Evolutionary conservation across 23 tunicate species (phyloP), one percentile per base, ranked within the genome.

Genomic region (Styela plicata): DNA sequence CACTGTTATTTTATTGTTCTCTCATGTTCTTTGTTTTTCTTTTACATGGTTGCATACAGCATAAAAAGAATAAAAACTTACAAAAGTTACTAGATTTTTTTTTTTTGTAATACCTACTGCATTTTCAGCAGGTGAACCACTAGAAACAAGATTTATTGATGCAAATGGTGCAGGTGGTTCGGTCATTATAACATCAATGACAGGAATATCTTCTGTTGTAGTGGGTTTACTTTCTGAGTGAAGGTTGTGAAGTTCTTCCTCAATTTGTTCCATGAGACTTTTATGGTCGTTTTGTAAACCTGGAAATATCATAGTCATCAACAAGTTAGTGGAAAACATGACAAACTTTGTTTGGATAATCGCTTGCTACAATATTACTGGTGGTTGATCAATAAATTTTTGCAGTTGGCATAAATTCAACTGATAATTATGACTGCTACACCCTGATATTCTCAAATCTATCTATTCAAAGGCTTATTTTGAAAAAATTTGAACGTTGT

Each of bases 221-320:
- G 79, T n/a, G 24, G 64, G 31, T 36, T 66, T 65, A 44, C 30
- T 53, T 32, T 86, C 79, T 1, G 85, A 31, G 70, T 88, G 93
- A 64, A 78, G 66, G 33, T 73, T 86, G 2, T 22, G 61, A 2
- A 93, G 35, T 16, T 87, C 98, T 24, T 81, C 69, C 63, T 93
- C 89, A 20, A 93, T 88, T 88, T 87, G 81, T 52, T 85, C 53
- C 98, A 93, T 93, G 10, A 93, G 34, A 1, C 63, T 64, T 68
- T 84, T 80, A 64, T 93, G 93, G 63, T 93, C 98, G 81, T 93
- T 93, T 73, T 93, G 93, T 23, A 93, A 63, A 32, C 81, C 79
- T 74, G 53, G 29, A 25, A 18, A 20, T 0, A 0, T 19, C n/a
- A n/a, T n/a, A n/a, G n/a, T 21, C 22, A n/a, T 62, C n/a, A 0